Percentiles rank a stretch among this genome's conserved stretches.
Conservation (phyloP, 2,888 invertebrate genomes). For the Dolichopus griseipennis region DNA sequence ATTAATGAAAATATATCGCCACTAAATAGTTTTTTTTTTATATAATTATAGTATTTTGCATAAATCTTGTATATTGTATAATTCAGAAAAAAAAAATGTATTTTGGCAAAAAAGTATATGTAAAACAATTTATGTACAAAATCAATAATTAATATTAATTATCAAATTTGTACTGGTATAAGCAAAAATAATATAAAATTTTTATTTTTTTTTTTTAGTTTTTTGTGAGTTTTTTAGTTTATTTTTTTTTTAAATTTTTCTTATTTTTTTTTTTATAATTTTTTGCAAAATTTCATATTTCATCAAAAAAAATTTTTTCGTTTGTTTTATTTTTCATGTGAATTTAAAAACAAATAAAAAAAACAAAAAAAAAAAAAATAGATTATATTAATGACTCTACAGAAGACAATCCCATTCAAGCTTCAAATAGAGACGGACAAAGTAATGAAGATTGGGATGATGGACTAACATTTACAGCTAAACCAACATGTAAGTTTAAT, state of each 20-base stretch:
- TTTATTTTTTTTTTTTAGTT: not conserved
- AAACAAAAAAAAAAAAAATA: slow-evolving; percentile 37
- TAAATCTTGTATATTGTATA: too few species aligned
- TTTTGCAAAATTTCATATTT: not conserved
- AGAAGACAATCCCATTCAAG: slow-evolving; percentile 40
- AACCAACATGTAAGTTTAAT: slow-evolving; percentile 69
- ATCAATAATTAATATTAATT: too few species aligned
- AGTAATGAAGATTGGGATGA: slow-evolving; percentile 70
- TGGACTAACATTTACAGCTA: slow-evolving; percentile 83
- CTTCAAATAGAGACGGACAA: slow-evolving; percentile 45
- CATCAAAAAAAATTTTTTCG: slow-evolving; percentile 21
- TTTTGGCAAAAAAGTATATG: too few species aligned
- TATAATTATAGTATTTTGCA: too few species aligned
- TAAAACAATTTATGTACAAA: too few species aligned
- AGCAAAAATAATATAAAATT: too few species aligned
- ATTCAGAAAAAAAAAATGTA: too few species aligned
- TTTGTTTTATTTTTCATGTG: slow-evolving; percentile 23
- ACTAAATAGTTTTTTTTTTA: too few species aligned
- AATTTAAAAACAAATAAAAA: not conserved
- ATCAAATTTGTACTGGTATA: too few species aligned
- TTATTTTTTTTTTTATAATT: not conserved
- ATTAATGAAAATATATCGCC: too few species aligned
- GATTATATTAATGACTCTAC: slow-evolving; percentile 72
- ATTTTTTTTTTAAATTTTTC: not conserved
- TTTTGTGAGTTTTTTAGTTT: not conserved